A percentile compares a stretch with the other conserved stretches of the same genome.
Evolutionary conservation across 2,113 vertebrate species (phyloP).

Genomic region (Benitochromis conjunctus): DNA sequence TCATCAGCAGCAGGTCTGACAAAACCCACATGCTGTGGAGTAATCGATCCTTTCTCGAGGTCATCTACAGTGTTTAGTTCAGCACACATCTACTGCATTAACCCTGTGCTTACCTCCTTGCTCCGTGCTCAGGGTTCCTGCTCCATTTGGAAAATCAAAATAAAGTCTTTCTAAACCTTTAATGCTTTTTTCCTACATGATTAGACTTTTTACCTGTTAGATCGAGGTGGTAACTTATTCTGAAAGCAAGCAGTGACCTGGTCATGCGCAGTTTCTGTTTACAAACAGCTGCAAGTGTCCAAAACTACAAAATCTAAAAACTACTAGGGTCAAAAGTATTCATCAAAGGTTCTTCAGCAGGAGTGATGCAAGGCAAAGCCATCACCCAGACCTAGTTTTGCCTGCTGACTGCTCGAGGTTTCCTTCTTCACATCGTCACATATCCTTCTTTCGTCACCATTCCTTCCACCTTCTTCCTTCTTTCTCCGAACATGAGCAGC

Average conservation of each 20-base stretch:
- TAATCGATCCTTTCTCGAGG: not conserved
- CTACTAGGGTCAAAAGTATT: not conserved
- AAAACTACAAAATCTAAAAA: not conserved
- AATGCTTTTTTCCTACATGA: not conserved
- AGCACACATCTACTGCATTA: not conserved
- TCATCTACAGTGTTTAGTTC: not conserved
- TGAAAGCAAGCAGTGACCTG: not conserved
- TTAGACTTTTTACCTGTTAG: not conserved
- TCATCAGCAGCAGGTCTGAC: not conserved
- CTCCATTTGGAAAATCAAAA: not conserved
- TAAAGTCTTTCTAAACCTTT: not conserved
- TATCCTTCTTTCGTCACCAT: not conserved
- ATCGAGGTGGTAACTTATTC: not conserved
- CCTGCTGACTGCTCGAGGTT: rapidly evolving
- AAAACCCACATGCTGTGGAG: not conserved
- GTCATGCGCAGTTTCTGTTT: not conserved
- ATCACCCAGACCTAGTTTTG: not conserved
- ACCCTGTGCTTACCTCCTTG: not conserved
- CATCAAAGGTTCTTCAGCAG: not conserved
- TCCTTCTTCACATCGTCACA: not conserved
- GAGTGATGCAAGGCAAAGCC: not conserved
- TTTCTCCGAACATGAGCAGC: rapidly evolving
- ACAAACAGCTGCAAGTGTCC: not conserved
- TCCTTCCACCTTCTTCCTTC: not conserved
- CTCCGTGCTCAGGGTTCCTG: not conserved